A percentile compares a stretch with the other conserved stretches of the same genome.
phyloP scores from a whole-genome alignment of 2,888 invertebrate species.

The Tenthredo livida region DNA sequence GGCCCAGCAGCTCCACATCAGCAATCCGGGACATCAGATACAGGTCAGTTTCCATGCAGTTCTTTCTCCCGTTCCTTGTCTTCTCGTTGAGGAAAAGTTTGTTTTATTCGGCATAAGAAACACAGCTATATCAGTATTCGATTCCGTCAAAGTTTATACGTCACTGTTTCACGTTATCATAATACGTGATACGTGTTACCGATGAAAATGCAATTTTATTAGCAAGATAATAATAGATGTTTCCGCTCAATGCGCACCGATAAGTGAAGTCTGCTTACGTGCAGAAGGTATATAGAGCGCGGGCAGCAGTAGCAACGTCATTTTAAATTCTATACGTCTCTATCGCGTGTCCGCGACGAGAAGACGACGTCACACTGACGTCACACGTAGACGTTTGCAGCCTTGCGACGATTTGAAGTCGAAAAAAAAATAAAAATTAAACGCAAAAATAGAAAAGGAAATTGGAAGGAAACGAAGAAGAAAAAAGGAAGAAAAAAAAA shows the following conservation, averaged over 20 bases:
- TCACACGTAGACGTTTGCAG: not conserved
- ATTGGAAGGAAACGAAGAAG: not conserved
- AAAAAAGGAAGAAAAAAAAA: not conserved
- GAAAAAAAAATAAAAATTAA: not conserved
- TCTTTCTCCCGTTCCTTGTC: not conserved
- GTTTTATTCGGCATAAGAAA: too few relatives aligned
- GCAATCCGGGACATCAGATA: conserved; percentile 89
- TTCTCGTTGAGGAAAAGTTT: too few relatives aligned
- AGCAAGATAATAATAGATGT: not conserved
- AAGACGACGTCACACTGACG: conserved; percentile 12
- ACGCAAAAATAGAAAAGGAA: not conserved
- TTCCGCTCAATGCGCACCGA: not conserved
- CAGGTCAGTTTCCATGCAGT: conserved; percentile 82
- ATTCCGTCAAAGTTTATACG: conserved; percentile 13
- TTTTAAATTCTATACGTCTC: not conserved
- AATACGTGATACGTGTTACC: not conserved
- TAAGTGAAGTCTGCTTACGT: not conserved
- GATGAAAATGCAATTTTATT: conserved; percentile 11
- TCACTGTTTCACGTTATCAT: not conserved
- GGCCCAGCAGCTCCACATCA: conserved; percentile 92
- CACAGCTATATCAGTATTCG: not conserved
- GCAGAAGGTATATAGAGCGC: not conserved
- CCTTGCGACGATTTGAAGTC: not conserved
- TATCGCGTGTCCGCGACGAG: not conserved
- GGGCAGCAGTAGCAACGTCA: not conserved